Conservation (phyloP, 2,888 invertebrate species). For the Biston stratarius region DNA sequence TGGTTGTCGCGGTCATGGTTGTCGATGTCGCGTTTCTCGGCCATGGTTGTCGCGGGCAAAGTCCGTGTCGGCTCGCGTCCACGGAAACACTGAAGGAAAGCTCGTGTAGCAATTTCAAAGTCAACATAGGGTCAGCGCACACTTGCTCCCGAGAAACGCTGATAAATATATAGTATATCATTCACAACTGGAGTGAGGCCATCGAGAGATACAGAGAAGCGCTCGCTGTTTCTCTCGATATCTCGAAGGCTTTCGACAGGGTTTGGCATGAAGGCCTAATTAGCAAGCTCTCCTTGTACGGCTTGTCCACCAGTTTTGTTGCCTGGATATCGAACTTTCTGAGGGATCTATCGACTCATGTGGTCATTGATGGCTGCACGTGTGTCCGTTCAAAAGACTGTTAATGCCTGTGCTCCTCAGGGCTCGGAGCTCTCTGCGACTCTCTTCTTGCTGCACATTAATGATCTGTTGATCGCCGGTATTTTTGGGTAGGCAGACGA, state of each 20-base stretch:
- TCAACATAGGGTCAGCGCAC: constrained; percentile 55
- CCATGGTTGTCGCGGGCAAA: constrained; percentile 31
- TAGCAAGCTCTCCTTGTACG: too few species aligned
- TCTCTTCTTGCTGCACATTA: too few species aligned
- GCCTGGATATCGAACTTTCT: neutral
- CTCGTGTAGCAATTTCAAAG: constrained; percentile 64
- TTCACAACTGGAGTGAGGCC: neutral
- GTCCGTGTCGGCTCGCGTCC: constrained; percentile 48
- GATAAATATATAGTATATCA: neutral
- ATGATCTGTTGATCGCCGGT: too few species aligned
- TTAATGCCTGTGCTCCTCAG: too few species aligned
- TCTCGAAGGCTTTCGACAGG: neutral
- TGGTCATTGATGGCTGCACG: neutral
- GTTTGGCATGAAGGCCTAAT: neutral
- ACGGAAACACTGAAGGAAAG: constrained; percentile 65
- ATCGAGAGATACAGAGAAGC: neutral
- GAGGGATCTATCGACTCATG: neutral
- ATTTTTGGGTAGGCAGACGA: neutral
- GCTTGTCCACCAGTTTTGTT: neutral
- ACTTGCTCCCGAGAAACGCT: constrained; percentile 40
- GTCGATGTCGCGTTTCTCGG: constrained; percentile 28
- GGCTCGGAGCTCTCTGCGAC: too few species aligned
- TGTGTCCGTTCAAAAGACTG: neutral
- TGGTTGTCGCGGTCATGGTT: constrained; percentile 12
- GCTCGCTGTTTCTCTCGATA: neutral